Evolutionary conservation across 2,797 vertebrate species (phyloP).

Genomic region (Cottoperca gobio): DNA sequence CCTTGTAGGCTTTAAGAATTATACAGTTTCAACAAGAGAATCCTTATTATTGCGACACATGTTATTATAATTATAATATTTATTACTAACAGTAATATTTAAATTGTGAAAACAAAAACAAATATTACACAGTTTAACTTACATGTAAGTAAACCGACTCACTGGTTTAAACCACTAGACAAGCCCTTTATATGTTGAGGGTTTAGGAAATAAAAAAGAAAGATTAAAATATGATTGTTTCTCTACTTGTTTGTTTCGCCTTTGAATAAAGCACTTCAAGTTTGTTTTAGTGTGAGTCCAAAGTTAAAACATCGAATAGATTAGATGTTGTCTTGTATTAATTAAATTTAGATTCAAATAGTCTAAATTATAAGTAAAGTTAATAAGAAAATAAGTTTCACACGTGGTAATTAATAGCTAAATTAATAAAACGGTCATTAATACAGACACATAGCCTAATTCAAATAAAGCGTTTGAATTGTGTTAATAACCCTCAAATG

Average conservation of each 20-base stretch:
- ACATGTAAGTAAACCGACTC: neutral
- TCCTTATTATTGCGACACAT: neutral
- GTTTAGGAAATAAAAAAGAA: neutral
- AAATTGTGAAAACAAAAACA: no score
- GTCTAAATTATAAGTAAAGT: neutral
- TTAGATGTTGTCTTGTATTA: neutral
- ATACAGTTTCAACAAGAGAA: neutral
- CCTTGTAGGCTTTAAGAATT: no score
- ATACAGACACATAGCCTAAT: neutral
- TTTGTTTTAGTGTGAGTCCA: neutral
- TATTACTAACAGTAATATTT: neutral
- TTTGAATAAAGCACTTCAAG: no score
- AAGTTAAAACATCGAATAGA: neutral
- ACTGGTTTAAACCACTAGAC: neutral
- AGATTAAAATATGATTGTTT: no score
- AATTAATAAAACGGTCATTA: no score
- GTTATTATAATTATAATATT: neutral
- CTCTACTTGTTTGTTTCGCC: no score
- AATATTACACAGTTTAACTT: neutral
- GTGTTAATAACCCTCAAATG: neutral
- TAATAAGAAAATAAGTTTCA: neutral
- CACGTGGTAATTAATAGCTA: no score
- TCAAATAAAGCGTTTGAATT: neutral
- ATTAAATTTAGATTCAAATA: neutral
- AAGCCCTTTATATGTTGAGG: neutral